Evolutionary conservation across 2,113 vertebrate species (phyloP), one percentile per base, ranked within the genome.

Genomic region (Stigmatopora argus): DNA sequence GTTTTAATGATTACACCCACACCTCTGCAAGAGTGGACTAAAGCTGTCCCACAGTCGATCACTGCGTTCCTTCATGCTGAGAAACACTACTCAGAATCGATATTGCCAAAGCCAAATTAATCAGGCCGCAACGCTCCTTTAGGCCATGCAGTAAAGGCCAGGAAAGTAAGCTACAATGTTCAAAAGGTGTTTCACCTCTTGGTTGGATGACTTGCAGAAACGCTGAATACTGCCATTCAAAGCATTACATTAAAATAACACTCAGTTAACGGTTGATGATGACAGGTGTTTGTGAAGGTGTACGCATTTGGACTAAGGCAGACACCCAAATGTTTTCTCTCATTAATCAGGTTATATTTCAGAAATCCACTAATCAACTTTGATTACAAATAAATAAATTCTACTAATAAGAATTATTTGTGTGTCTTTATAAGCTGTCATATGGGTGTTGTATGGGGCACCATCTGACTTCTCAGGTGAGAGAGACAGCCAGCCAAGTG

Each of bases 1-100:
- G 68, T 49, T 34, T 77, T 84, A 84, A 83, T 70, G 85, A 87
- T 79, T 72, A 38, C 66, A 35, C 73, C 74, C 67, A 53, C 38
- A 6, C 62, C 44, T 56, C 1, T 11, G 55, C 52, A 68, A 34
- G 38, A 73, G 77, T 65, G 72, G 70, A 68, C 79, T 52, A 65
- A 73, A 65, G 45, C 61, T 44, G 38, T 61, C 60, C 70, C 61
- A 23, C 70, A 70, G 72, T 83, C 81, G 83, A 78, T 82, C 82
- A 77, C 44, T 59, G 45, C 52, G 34, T 31, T 41, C 62, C 64
- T 74, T 71, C 46, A 56, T 65, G 71, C 62, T 56, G 38, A 34
- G 48, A 79, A 64, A 64, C 15, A 35, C 31, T 60, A 56, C 75
- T 58, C 6, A 5, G 34, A 49, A 70, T 80, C 79, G 26, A 81